Evolutionary conservation across 2,888 invertebrate species (phyloP), one percentile per base, ranked within the genome.

Genomic region (Vanessa cardui): DNA sequence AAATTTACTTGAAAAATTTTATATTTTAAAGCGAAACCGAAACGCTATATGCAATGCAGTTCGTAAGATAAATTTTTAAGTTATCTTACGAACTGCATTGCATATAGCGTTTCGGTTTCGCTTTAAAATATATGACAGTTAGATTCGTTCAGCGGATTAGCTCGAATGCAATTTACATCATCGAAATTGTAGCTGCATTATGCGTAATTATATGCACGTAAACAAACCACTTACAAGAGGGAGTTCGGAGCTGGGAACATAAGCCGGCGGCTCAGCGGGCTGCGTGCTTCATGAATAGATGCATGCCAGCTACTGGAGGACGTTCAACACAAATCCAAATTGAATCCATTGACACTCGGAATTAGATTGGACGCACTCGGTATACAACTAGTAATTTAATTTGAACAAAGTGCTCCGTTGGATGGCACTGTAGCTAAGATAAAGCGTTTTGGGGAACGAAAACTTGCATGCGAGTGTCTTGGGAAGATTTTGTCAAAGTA

Each of bases 331-430:
- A 83, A 83, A 86, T 88, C 86, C 83, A 85, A 87, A 88, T 88
- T 88, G 88, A 86, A 85, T 78, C 85, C 83, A 88, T 88, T 87
- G 88, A 86, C 84, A 83, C 84, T 82, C 79, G 75, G 82, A 88
- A 88, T 87, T 85, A 87, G 84, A 87, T 83, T 77, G 75, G 70
- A 71, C 73, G 67, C 73, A 72, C 66, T 71, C 64, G 70, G 70
- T 72, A 72, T 71, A 71, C 63, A 71, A 71, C 60, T 72, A 69
- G 72, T 73, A 70, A 74, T 74, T 75, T 73, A 71, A 77, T 76
- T 76, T 71, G 64, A 70, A 68, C 70, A 71, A 74, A 77, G 76
- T 74, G 76, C 72, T 71, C 58, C 60, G 58, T 66, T 62, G 64
- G 61, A 67, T 67, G 60, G 58, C 21, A 31, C 39, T 62, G 50